Percentiles rank a stretch among this genome's conserved stretches.
Evolutionary conservation across 2,888 invertebrate species (phyloP).

Genomic region (Abscondita cerata): DNA sequence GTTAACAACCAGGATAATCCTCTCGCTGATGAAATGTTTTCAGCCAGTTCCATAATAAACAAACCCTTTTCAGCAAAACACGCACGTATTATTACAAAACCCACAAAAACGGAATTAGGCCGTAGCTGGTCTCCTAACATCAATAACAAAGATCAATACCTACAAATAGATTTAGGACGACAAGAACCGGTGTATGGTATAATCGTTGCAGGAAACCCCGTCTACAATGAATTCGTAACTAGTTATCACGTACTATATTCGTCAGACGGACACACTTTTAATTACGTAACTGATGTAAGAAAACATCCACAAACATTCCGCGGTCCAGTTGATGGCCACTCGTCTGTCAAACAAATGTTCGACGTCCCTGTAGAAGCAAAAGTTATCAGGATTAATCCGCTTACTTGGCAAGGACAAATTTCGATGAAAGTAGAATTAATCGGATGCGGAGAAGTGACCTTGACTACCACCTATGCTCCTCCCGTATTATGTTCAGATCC

Average conservation of each 20-base stretch:
- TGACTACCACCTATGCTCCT: background rate
- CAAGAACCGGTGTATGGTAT: slow-evolving; percentile 78
- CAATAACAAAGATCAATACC: slow-evolving; percentile 69
- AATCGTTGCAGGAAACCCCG: slow-evolving; percentile 72
- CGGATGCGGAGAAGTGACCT: slow-evolving; percentile 65
- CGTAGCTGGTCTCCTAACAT: slow-evolving; percentile 75
- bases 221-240: slow-evolving; percentile 76
- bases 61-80: slow-evolving; percentile 62
- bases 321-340: slow-evolving; percentile 70
- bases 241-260: slow-evolving; percentile 78
- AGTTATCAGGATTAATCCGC: slow-evolving; percentile 73
- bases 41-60: slow-evolving; percentile 65
- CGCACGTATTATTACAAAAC: slow-evolving; percentile 52
- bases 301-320: slow-evolving; percentile 69
- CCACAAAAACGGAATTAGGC: slow-evolving; percentile 43
- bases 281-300: slow-evolving; percentile 62
- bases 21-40: slow-evolving; percentile 63
- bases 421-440: slow-evolving; percentile 74
- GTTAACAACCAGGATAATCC: slow-evolving; percentile 59
- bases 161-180: slow-evolving; percentile 67
- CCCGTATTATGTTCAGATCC: slow-evolving; percentile 68
- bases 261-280: slow-evolving; percentile 68
- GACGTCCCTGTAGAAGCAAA: slow-evolving; percentile 77
- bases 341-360: slow-evolving; percentile 70
- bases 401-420: slow-evolving; percentile 75